Conservation (phyloP, 2,113 vertebrate genomes). For the Hippoglossus stenolepis region DNA sequence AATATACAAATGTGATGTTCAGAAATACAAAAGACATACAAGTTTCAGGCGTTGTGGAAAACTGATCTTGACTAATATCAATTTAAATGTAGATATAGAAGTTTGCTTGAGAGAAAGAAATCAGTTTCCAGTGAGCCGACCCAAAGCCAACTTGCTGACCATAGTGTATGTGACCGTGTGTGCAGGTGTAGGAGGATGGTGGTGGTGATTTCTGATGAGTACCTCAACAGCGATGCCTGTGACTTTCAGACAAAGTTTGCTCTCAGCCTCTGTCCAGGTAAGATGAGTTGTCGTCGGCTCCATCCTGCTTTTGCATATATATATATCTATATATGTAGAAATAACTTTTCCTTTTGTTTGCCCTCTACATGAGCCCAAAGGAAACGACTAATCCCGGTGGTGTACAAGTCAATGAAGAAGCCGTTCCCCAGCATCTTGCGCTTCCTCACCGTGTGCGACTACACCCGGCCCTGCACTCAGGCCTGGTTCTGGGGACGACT, state of each 20-base stretch:
- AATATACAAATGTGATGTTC: too few relatives aligned
- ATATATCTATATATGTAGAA: too few relatives aligned
- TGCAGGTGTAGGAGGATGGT: conserved; percentile 95
- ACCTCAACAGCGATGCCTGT: conserved; percentile 93
- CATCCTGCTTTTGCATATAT: background rate
- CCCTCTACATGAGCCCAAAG: conserved; percentile 85
- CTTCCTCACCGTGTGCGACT: conserved; percentile 96
- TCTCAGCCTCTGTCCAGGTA: conserved; percentile 95
- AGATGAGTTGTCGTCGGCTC: conserved; percentile 16
- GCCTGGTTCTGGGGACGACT: conserved; percentile 95
- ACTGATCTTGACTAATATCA: too few relatives aligned
- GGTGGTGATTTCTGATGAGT: conserved; percentile 96
- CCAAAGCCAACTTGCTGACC: too few relatives aligned
- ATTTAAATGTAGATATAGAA: too few relatives aligned
- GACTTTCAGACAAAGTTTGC: conserved; percentile 99
- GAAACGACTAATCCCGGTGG: conserved; percentile 94
- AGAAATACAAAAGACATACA: too few relatives aligned
- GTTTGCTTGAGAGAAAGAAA: too few relatives aligned
- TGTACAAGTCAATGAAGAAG: conserved; percentile 91
- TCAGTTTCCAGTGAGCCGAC: too few relatives aligned
- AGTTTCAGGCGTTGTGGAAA: too few relatives aligned
- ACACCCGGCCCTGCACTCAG: conserved; percentile 92
- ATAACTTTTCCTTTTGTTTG: background rate
- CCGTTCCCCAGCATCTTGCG: conserved; percentile 94
- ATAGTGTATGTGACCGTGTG: background rate